phyloP scores from a whole-genome alignment of 2,113 vertebrate species.

The Nettapus auritus region DNA sequence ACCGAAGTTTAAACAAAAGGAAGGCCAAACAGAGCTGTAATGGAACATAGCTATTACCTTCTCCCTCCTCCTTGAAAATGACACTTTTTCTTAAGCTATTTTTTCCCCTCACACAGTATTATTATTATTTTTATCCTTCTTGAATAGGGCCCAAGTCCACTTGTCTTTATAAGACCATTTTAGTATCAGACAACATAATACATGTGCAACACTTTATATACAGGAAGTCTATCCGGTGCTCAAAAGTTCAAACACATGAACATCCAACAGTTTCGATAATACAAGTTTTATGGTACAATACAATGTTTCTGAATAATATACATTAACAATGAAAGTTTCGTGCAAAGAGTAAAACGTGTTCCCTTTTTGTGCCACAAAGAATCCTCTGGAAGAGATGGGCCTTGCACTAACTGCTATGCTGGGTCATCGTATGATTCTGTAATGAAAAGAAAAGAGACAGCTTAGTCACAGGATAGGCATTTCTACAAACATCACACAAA shows the following conservation, averaged over 20 bases:
- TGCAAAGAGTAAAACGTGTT: constrained; percentile 91
- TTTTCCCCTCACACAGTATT: constrained; percentile 62
- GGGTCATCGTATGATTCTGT: constrained; percentile 98
- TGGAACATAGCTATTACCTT: constrained; percentile 66
- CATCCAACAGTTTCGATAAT: constrained; percentile 86
- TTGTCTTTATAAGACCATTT: constrained; percentile 92
- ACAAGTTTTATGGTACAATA: constrained; percentile 89
- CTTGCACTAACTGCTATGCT: constrained; percentile 98
- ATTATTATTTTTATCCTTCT: constrained; percentile 74
- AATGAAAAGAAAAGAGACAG: constrained; percentile 68
- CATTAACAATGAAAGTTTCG: constrained; percentile 91
- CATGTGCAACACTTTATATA: constrained; percentile 98
- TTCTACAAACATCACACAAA: not conserved
- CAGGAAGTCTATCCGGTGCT: constrained; percentile 91
- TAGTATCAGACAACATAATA: constrained; percentile 92
- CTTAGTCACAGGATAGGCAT: constrained; percentile 21
- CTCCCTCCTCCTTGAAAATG: constrained; percentile 71
- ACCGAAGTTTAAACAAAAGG: constrained; percentile 76
- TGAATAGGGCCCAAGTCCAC: constrained; percentile 88
- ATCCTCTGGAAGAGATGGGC: constrained; percentile 70
- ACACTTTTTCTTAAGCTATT: constrained; percentile 66
- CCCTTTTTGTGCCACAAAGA: constrained; percentile 82
- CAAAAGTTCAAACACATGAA: constrained; percentile 88
- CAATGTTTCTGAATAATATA: constrained; percentile 89
- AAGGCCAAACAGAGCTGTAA: constrained; percentile 74